phyloP scores from a whole-genome alignment of 2,113 vertebrate species.

The Neotoma lepida region DNA sequence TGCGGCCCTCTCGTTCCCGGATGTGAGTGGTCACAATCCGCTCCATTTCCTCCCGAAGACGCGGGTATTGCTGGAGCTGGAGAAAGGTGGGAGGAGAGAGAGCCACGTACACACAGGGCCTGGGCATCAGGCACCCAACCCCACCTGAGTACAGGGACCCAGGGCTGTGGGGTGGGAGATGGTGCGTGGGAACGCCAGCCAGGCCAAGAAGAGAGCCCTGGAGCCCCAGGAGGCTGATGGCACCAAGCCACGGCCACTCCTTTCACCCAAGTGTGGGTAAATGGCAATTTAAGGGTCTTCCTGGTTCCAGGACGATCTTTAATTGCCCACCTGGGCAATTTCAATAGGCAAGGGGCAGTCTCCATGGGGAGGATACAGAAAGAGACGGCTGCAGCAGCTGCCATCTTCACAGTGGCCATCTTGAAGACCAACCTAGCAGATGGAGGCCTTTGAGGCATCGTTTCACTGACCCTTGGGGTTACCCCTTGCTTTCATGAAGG shows the following conservation, averaged over 20 bases:
- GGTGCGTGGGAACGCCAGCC: neutral
- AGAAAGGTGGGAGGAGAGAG: slow-evolving; percentile 69
- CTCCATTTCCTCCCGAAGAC: slow-evolving; percentile 98
- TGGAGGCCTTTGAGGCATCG: neutral
- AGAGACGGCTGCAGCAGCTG: neutral
- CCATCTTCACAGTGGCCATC: neutral
- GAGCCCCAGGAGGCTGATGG: slow-evolving; percentile 67
- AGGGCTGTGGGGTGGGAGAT: neutral
- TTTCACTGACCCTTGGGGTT: neutral
- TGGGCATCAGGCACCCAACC: neutral
- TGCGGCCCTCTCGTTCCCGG: slow-evolving; percentile 95
- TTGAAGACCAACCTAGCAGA: neutral
- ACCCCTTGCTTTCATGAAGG: slow-evolving; percentile 2
- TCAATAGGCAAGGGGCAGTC: neutral
- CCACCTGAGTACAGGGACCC: slow-evolving; percentile 38
- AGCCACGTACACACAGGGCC: slow-evolving; percentile 83
- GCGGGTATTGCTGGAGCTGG: slow-evolving; percentile 97
- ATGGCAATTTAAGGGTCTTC: slow-evolving; percentile 5
- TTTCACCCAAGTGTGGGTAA: neutral
- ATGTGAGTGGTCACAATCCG: slow-evolving; percentile 98
- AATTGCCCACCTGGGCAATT: neutral
- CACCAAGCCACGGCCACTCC: slow-evolving; percentile 36
- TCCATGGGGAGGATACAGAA: neutral
- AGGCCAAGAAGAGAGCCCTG: neutral
- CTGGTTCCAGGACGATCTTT: slow-evolving; percentile 14